Base-by-base conservation (phyloP, 2,888 invertebrate species). In the Thera obeliscata region DNA sequence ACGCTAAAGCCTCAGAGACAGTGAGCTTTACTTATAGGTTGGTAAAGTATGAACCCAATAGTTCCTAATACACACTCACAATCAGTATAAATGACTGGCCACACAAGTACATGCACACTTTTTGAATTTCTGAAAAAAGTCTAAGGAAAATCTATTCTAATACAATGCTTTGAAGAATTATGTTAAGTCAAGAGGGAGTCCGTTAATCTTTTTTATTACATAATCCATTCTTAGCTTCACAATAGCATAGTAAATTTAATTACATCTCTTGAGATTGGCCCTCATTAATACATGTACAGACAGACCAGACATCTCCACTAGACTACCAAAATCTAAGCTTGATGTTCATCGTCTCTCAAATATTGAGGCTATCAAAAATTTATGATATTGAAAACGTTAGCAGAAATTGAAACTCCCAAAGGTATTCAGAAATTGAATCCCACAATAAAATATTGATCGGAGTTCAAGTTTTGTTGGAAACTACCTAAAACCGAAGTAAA, bases 1-100 rank as follows among this genome's bases (percentile, higher is more conserved):
- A 84, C 78, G 80, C 54, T 54, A 35, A 46, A 9, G 11, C 54
- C 54, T 54, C 2, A 35, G 35, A 54, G 54, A 3, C 35, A 9
- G 11, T 2, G 12, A 9, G 6, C 8, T 9, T 46, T 43, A 2
- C 43, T 2, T 46, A 46, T 46, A 46, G 43, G 9, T 1, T 7
- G 9, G 43, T 46, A 46, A 0, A 46, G 43, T 46, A 46, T 46
- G 43, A 46, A 46, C 43, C 7, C 2, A 46, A 8, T 41, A 41
- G 41, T 1, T 7, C 41, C 3, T 41, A 7, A 7, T 5, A 41
- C 41, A 41, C 5, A 7, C 41, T 38, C 22, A 22, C 22, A 22
- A 22, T 22, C 22, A 22, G 22, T 22, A 22, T 22, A 22, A 22
- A 1, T 22, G 22, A 22, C 22, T 22, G 22, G 22, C 22, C 22